phyloP scores from a whole-genome alignment of 2,797 vertebrate genomes.

The Chrosomus eos region DNA sequence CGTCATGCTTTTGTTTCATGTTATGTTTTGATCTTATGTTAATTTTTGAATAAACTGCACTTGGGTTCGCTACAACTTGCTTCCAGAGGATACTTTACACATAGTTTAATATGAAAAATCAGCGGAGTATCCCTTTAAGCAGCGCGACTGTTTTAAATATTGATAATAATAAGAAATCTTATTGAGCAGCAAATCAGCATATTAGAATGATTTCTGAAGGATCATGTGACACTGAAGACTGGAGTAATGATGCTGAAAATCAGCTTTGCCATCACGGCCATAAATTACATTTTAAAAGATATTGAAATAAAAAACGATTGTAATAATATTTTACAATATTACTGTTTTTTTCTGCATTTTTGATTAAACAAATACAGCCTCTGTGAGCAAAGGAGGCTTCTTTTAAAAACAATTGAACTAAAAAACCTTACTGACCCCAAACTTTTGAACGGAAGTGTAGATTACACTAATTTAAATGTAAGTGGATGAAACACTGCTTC shows the following conservation, averaged over 20 bases:
- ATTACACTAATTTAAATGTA: not conserved
- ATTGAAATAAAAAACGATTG: not conserved
- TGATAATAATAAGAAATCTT: not conserved
- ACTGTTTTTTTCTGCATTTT: not conserved
- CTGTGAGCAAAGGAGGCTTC: not conserved
- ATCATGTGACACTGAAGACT: not conserved
- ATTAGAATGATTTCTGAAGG: slow-evolving; percentile 1
- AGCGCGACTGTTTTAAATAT: not conserved
- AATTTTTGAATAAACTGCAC: too few species aligned
- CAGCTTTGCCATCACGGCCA: not conserved
- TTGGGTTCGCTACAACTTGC: too few species aligned
- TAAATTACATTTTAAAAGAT: not conserved
- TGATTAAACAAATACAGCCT: not conserved
- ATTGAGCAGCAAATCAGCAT: too few species aligned
- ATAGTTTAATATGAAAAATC: too few species aligned
- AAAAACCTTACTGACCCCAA: too few species aligned
- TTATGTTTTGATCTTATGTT: too few species aligned
- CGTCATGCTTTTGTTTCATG: too few species aligned
- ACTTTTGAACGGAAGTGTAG: not conserved
- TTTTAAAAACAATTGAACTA: not conserved
- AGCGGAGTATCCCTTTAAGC: too few species aligned
- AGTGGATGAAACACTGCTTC: not conserved
- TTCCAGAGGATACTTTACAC: too few species aligned
- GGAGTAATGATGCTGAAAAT: not conserved
- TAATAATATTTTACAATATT: too few species aligned